phyloP scores from a whole-genome alignment of 1,140 invertebrate genomes.

The Drosophila trapezifrons region DNA sequence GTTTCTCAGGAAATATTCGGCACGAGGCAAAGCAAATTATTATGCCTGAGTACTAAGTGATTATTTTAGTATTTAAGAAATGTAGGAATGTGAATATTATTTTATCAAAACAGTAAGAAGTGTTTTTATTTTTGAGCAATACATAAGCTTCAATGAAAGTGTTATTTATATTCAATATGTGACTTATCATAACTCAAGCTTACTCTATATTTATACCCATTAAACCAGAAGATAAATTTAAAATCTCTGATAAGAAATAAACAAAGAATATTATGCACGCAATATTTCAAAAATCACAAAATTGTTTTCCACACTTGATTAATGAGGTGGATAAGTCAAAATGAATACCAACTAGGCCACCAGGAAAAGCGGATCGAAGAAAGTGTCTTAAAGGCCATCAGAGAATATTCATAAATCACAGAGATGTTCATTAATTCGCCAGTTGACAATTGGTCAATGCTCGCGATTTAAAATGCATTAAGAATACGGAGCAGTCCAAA shows the following conservation, averaged over 20 bases:
- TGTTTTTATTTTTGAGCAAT: too few species aligned
- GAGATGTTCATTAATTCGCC: slow-evolving; percentile 65
- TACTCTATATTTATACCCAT: not conserved
- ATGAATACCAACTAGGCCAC: slow-evolving; percentile 39
- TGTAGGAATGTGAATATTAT: not conserved
- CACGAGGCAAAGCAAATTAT: not conserved
- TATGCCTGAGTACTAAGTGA: not conserved
- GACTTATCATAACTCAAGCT: not conserved
- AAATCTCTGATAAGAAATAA: not conserved
- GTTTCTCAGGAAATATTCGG: slow-evolving; percentile 21
- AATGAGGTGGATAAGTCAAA: slow-evolving; percentile 38
- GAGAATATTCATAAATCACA: slow-evolving; percentile 62
- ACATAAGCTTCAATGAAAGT: too few species aligned
- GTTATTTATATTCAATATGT: too few species aligned
- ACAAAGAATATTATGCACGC: not conserved
- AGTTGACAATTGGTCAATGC: slow-evolving; percentile 75
- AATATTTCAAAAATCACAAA: slow-evolving; percentile 4
- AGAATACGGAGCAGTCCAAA: slow-evolving; percentile 17
- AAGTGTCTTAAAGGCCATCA: slow-evolving; percentile 11
- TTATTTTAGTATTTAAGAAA: not conserved
- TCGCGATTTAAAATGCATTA: slow-evolving; percentile 74
- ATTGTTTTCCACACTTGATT: slow-evolving; percentile 48
- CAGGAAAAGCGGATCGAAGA: slow-evolving; percentile 1
- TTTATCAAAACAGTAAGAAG: too few species aligned
- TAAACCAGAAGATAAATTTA: not conserved